Percentiles rank a stretch among this genome's conserved stretches.
These are phyloP conservation scores for Montifringilla adamsi DNA, from an alignment of 2,113 vertebrate species.

Conservation along the genomic window DNA sequence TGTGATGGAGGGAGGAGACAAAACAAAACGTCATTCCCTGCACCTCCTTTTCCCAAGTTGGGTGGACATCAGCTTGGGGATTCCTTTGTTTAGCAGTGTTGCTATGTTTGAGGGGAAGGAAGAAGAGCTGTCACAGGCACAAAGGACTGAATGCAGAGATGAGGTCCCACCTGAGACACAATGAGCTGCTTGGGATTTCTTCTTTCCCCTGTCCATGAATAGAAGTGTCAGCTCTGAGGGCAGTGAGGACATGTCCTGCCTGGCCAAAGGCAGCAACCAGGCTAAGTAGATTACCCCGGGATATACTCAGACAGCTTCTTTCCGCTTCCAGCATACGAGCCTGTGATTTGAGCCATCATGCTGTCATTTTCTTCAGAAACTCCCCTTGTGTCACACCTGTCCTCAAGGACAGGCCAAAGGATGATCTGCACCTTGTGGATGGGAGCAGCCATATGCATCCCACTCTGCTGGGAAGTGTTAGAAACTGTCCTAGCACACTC, in stretches of 20 bases:
- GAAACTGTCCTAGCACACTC: background rate
- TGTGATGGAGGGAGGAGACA: background rate
- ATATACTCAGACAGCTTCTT: background rate
- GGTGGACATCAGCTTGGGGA: background rate
- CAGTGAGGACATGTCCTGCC: background rate
- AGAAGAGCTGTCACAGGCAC: background rate
- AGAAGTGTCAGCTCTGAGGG: background rate
- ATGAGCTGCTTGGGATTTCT: background rate
- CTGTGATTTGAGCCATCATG: background rate
- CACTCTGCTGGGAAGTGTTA: background rate
- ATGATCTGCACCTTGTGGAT: background rate
- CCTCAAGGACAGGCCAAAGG: background rate
- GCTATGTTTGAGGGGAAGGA: background rate
- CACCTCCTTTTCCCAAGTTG: background rate
- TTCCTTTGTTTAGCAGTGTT: background rate
- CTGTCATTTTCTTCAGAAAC: background rate
- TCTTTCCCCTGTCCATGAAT: background rate
- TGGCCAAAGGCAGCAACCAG: background rate
- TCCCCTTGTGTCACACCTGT: background rate
- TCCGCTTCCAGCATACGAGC: background rate
- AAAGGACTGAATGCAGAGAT: background rate
- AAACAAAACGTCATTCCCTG: background rate
- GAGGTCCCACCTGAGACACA: background rate
- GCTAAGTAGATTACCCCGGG: background rate
- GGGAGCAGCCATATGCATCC: background rate